These are phyloP conservation scores for Homarus gammarus DNA, from an alignment of 2,888 invertebrate genomes.

Conservation along the genomic window DNA sequence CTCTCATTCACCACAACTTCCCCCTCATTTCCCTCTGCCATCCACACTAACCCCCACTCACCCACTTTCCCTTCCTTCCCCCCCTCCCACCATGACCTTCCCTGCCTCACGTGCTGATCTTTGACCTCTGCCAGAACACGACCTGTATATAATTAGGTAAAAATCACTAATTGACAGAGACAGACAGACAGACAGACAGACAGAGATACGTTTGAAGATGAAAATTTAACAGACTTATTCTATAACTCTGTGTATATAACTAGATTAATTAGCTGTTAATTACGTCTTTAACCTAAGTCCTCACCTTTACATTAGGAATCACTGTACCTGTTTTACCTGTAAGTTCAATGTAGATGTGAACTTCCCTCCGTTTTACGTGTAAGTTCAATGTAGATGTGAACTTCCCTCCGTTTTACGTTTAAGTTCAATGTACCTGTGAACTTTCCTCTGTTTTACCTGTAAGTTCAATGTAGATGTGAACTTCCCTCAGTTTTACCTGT, in stretches of 20 bases:
- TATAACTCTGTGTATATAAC: background rate
- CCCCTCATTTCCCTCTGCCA: background rate
- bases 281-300: background rate
- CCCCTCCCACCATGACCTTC: background rate
- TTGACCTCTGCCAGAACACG: background rate
- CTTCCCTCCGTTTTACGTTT: no score
- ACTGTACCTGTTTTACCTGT: no score
- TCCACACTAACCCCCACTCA: background rate
- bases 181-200: conserved; percentile 26
- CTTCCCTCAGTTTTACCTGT: no score
- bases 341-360: no score
- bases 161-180: conserved; percentile 13
- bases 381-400: no score
- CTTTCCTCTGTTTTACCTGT: no score
- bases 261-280: background rate
- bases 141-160: conserved; percentile 10
- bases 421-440: no score
- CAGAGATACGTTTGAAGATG: background rate
- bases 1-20: background rate
- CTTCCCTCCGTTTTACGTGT: no score
- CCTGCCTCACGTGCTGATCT: background rate
- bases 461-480: no score
- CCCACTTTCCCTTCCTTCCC: background rate
- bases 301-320: no score
- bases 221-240: background rate